Evolutionary conservation across 2,888 invertebrate species (phyloP), one percentile per base, ranked within the genome.

Genomic region (Caenorhabditis becei): DNA sequence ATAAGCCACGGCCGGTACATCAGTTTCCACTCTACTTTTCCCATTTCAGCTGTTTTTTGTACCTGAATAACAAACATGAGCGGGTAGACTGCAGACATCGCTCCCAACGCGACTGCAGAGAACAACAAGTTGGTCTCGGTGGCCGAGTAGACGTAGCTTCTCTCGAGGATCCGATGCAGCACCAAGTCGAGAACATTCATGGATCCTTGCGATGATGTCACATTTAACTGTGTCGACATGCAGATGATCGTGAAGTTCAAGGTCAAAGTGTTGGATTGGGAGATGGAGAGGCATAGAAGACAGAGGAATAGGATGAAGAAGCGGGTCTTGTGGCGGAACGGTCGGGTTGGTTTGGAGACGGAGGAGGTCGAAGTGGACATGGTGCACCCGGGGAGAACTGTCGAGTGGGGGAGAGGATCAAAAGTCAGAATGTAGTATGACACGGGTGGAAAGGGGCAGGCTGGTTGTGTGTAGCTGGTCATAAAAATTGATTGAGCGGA

Each of bases 251-350:
- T 85, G 58, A 85, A 85, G 47, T 85, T 83, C 20, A 85, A 66
- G 11, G 83, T 83, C 54, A 85, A 65, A 5, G 79, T 82, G 69
- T 85, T 80, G 24, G 81, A 77, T 62, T 83, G 82, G 37, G 82
- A 72, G 41, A 83, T 82, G 8, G 83, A 82, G 4, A 85, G 58
- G 37, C 85, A 85, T 61, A 82, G 53, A n/a, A 83, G 83, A 56
- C 69, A 72, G 18, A 85, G 41, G 51, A 85, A 35, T 0, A 83
- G 83, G 37, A 85, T 82, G 37, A 83, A 69, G 63, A 81, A 85
- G n/a, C 84, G 80, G 91, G 94, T 95, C 85, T 87, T 85, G 54
- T 87, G 88, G 63, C 53, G 74, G 74, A 75, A 66, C 75, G 74
- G 44, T 75, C 69, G 23, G 20, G 7, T 5, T 20, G 49, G 49